Evolutionary conservation across 2,797 vertebrate genomes (phyloP).

Genomic region (Otolemur crassicaudatus): DNA sequence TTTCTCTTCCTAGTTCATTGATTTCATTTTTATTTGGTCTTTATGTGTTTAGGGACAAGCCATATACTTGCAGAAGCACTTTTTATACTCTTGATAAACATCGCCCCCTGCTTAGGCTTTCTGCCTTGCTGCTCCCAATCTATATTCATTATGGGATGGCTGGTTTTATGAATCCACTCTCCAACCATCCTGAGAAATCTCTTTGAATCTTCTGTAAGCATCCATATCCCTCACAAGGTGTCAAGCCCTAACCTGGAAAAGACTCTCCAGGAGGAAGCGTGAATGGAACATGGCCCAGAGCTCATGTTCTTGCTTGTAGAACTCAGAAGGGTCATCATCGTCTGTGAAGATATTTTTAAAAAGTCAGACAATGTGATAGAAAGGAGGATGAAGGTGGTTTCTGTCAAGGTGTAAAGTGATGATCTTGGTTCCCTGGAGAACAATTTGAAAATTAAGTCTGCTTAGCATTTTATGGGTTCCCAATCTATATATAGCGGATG

Average conservation of each 20-base stretch:
- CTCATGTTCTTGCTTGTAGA: background rate
- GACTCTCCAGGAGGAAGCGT: background rate
- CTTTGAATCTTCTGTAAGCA: constrained; percentile 8
- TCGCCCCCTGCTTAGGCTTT: background rate
- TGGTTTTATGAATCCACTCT: background rate
- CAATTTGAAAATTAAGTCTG: background rate
- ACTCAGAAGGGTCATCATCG: background rate
- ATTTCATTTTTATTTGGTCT: background rate
- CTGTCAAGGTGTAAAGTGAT: background rate
- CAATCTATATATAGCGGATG: background rate
- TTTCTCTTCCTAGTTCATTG: background rate
- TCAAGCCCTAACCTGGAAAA: background rate
- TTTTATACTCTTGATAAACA: background rate
- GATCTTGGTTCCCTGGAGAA: background rate
- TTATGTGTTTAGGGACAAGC: background rate
- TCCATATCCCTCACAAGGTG: background rate
- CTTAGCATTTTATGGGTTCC: background rate
- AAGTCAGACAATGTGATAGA: background rate
- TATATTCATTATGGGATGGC: background rate
- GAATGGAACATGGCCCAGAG: background rate
- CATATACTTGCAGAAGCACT: background rate
- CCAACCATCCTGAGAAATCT: background rate
- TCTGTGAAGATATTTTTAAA: background rate
- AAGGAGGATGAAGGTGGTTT: background rate
- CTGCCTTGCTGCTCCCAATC: background rate